These are phyloP conservation scores for Tokudaia tokunoshimensis DNA, from an alignment of 2,797 vertebrate genomes.

Conservation along the genomic window DNA sequence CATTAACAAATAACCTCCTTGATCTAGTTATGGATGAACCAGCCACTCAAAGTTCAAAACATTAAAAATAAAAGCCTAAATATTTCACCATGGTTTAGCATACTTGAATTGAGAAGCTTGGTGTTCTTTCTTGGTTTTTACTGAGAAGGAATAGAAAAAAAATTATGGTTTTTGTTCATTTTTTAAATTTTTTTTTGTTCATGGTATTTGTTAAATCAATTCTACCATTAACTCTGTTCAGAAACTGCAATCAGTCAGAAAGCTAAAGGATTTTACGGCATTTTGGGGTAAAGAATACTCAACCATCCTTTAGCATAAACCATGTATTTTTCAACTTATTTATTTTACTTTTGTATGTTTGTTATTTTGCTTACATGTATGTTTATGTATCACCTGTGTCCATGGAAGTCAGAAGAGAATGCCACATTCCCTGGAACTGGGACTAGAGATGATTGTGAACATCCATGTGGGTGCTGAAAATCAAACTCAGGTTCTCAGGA, in stretches of 20 bases:
- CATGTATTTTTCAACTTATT: background rate
- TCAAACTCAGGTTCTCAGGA: background rate
- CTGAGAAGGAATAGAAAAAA: background rate
- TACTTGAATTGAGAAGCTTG: background rate
- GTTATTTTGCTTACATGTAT: background rate
- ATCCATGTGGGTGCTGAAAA: background rate
- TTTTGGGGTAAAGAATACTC: background rate
- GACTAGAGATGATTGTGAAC: background rate
- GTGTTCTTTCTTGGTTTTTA: background rate
- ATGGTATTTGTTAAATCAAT: slow-evolving; percentile 32
- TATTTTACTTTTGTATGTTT: background rate
- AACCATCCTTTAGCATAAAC: background rate
- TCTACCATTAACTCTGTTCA: background rate
- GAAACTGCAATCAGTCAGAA: background rate
- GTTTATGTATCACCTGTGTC: background rate
- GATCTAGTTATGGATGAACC: background rate
- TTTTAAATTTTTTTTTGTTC: background rate
- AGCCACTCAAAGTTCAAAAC: background rate
- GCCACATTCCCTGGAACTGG: background rate
- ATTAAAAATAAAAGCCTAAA: background rate
- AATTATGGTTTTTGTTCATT: background rate
- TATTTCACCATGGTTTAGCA: background rate
- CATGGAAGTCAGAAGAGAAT: background rate
- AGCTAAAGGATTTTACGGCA: background rate
- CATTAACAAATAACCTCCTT: background rate